Conservation (phyloP, 2,113 vertebrate species). For the Neodon shergylaensis region DNA sequence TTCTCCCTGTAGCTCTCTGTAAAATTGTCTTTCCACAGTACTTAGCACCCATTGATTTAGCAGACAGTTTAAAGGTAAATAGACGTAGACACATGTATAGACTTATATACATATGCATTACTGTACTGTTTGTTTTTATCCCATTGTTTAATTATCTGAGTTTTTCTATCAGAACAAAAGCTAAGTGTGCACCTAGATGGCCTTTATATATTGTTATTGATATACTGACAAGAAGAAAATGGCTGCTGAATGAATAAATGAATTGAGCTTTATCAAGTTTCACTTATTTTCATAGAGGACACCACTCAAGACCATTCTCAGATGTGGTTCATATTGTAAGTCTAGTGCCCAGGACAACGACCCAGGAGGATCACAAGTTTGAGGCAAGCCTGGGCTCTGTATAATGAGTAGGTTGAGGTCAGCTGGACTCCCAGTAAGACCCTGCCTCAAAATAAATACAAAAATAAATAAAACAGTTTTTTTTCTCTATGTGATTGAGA, state of each 20-base stretch:
- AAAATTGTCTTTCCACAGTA: not conserved
- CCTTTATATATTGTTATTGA: not conserved
- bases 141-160: not conserved
- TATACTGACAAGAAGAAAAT: not conserved
- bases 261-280: not conserved
- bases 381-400: not conserved
- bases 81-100: not conserved
- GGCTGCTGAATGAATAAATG: not conserved
- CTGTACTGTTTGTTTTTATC: not conserved
- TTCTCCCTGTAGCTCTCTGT: not conserved
- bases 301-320: not conserved
- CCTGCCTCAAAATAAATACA: not conserved
- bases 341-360: not conserved
- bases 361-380: not conserved
- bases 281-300: not conserved
- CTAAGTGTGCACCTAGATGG: not conserved
- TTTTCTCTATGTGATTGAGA: not conserved
- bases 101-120: not conserved
- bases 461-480: not conserved
- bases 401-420: not conserved
- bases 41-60: not conserved
- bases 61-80: not conserved
- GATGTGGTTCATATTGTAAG: not conserved
- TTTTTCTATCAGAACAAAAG: not conserved
- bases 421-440: not conserved